phyloP scores from a whole-genome alignment of 1,140 invertebrate genomes.

The Drosophila ananassae region DNA sequence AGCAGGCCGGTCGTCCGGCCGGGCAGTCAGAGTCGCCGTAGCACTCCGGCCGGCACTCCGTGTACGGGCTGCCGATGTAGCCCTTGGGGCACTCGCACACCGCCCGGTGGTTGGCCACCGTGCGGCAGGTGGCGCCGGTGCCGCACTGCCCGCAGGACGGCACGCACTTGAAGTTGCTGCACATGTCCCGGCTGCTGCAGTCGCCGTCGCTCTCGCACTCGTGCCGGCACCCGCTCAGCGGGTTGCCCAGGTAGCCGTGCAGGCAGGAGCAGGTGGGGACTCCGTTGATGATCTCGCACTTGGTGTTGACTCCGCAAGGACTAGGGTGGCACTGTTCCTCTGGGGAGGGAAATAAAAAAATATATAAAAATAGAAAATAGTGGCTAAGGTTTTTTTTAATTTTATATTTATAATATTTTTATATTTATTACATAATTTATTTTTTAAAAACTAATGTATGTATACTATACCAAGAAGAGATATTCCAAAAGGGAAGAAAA shows the following conservation, averaged over 20 bases:
- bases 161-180: constrained; percentile 90
- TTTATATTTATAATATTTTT: no score
- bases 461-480: no score
- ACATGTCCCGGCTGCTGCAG: constrained; percentile 89
- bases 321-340: constrained; percentile 92
- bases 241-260: constrained; percentile 89
- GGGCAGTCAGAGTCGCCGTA: constrained; percentile 90
- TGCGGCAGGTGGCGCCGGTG: constrained; percentile 90
- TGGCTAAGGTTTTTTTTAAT: no score
- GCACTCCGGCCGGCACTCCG: constrained; percentile 91
- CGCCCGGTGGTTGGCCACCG: constrained; percentile 90
- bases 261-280: constrained; percentile 91
- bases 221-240: constrained; percentile 89
- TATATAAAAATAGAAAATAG: no score
- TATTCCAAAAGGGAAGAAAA: no score
- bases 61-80: constrained; percentile 90
- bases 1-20: constrained; percentile 89
- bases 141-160: constrained; percentile 92
- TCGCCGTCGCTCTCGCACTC: constrained; percentile 90
- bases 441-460: no score
- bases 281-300: constrained; percentile 90
- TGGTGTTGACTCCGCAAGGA: constrained; percentile 91
- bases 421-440: no score
- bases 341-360: constrained; percentile 63
- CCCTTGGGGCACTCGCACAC: constrained; percentile 93